phyloP scores from a whole-genome alignment of 2,888 invertebrate genomes.

The Ferrisia virgata region DNA sequence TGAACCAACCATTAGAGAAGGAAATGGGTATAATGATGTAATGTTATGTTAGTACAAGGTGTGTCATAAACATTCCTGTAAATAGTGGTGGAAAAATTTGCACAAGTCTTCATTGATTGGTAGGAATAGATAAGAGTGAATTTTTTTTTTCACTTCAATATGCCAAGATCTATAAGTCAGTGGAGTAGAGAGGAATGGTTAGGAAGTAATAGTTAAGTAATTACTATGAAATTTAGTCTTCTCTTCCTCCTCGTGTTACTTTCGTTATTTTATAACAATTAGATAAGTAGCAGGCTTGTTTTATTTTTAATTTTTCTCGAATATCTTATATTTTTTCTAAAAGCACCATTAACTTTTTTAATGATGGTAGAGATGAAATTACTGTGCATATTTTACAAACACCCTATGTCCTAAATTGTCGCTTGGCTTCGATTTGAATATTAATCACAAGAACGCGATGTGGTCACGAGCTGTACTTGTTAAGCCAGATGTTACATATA shows the following conservation, averaged over 20 bases:
- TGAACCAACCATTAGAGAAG: constrained; percentile 12
- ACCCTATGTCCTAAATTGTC: constrained; percentile 39
- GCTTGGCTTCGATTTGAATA: constrained; percentile 41
- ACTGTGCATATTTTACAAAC: constrained; percentile 3
- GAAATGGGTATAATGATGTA: constrained; percentile 25
- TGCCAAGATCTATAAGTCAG: too few relatives aligned
- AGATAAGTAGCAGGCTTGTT: too few relatives aligned
- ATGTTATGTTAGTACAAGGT: not conserved
- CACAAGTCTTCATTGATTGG: not conserved
- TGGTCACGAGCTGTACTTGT: constrained; percentile 38
- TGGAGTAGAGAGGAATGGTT: too few relatives aligned
- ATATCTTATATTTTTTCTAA: not conserved
- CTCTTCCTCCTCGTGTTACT: too few relatives aligned
- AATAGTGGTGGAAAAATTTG: not conserved
- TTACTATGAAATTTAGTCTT: too few relatives aligned
- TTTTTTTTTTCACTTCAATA: too few relatives aligned
- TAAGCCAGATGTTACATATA: constrained; percentile 42
- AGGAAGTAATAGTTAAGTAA: too few relatives aligned
- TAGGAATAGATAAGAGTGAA: too few relatives aligned
- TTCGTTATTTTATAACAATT: too few relatives aligned
- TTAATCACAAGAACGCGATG: constrained; percentile 39
- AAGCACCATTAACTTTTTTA: not conserved
- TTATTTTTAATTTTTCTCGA: not conserved
- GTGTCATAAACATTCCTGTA: not conserved
- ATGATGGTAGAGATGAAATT: not conserved